A percentile compares a stretch with the other conserved stretches of the same genome.
These are phyloP conservation scores for Antheraea yamamai DNA, from an alignment of 2,888 invertebrate species.

Conservation along the genomic window DNA sequence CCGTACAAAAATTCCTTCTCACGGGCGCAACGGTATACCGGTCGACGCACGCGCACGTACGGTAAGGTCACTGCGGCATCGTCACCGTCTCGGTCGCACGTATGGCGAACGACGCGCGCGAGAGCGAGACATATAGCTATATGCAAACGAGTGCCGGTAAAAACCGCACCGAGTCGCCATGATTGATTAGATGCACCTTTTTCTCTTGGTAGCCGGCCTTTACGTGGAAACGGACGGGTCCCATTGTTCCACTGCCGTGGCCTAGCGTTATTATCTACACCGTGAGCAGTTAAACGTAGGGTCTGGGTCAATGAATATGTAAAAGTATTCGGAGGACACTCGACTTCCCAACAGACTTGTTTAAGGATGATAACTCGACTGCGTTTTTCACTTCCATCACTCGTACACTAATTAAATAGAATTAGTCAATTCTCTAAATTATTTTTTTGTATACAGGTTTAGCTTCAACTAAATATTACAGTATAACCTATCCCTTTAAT, in stretches of 20 bases:
- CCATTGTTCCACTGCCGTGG: conserved; percentile 61
- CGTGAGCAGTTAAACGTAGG: not conserved
- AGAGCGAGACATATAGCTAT: conserved; percentile 49
- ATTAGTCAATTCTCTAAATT: not conserved
- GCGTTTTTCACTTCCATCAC: not conserved
- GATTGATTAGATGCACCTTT: conserved; percentile 78
- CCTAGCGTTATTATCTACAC: conserved; percentile 45
- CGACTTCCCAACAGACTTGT: not conserved
- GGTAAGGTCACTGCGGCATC: conserved; percentile 58
- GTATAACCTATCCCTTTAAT: too few relatives aligned
- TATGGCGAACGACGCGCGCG: conserved; percentile 26
- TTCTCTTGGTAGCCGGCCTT: conserved; percentile 54
- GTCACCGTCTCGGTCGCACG: conserved; percentile 45
- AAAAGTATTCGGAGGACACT: not conserved
- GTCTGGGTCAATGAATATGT: conserved; percentile 10
- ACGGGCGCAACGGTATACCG: conserved; percentile 72
- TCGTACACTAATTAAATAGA: not conserved
- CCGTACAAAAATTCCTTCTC: conserved; percentile 73
- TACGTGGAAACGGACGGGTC: conserved; percentile 49
- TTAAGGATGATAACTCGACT: not conserved
- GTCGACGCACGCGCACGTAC: conserved; percentile 63
- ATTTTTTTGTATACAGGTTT: not conserved
- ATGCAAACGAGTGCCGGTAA: conserved; percentile 68
- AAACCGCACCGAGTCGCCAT: conserved; percentile 63
- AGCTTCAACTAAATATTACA: too few relatives aligned